phyloP scores from a whole-genome alignment of 2,888 invertebrate species.

The Venustoraphidia nigricollis region DNA sequence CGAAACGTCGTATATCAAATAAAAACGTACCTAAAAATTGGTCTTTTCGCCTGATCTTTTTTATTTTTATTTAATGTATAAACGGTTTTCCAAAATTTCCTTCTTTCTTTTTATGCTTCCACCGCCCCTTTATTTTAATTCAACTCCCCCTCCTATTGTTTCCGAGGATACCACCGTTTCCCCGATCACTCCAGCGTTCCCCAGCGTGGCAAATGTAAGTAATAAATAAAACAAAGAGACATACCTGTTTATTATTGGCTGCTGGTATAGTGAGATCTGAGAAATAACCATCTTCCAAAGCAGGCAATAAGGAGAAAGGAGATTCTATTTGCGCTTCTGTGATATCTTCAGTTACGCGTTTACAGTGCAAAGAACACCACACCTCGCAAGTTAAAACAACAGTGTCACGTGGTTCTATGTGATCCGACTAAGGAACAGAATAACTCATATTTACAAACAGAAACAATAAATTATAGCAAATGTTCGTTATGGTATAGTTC shows the following conservation, averaged over 20 bases:
- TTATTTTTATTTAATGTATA: no score
- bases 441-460: neutral
- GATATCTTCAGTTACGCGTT: constrained; percentile 33
- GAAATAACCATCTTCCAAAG: constrained; percentile 48
- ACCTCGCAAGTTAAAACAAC: constrained; percentile 42
- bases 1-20: no score
- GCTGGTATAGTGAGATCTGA: constrained; percentile 39
- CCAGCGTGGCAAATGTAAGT: no score
- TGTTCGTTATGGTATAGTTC: no score
- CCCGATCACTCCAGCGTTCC: no score
- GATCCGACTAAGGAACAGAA: constrained; percentile 26
- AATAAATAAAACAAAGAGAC: constrained; percentile 7
- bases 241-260: constrained; percentile 34
- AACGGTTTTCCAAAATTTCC: no score
- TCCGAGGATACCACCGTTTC: no score
- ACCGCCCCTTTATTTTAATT: no score
- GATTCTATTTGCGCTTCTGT: constrained; percentile 30
- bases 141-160: no score
- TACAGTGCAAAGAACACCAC: constrained; percentile 46
- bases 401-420: constrained; percentile 32
- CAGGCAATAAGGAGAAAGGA: constrained; percentile 45
- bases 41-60: no score
- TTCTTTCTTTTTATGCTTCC: no score
- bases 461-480: neutral
- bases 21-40: no score